Evolutionary conservation across 2,797 vertebrate species (phyloP).

Genomic region (Chelonia mydas): DNA sequence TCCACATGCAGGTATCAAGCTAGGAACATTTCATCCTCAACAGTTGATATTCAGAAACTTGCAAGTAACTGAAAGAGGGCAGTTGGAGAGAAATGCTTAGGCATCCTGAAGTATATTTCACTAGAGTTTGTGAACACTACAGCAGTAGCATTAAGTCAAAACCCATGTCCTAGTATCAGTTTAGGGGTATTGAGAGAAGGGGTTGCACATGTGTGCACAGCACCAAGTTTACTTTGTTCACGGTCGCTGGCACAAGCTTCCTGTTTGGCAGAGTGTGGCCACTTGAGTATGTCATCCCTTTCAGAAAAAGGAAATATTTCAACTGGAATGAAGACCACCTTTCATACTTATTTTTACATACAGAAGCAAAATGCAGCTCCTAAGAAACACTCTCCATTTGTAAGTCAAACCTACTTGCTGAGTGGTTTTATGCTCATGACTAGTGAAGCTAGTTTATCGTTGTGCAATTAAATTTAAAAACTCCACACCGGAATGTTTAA

Average conservation of each 20-base stretch:
- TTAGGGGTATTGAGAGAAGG: background rate
- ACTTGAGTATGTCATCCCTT: background rate
- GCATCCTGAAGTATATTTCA: background rate
- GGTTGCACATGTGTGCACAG: background rate
- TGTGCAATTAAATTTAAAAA: background rate
- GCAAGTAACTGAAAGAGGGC: background rate
- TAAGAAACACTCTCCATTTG: background rate
- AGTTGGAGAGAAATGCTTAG: background rate
- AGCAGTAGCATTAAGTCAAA: background rate
- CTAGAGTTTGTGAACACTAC: background rate
- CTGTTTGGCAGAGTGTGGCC: background rate
- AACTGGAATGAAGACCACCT: background rate
- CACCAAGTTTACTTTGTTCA: background rate
- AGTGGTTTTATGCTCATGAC: background rate
- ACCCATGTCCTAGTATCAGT: background rate
- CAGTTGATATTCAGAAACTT: background rate
- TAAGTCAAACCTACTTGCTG: background rate
- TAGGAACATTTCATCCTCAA: background rate
- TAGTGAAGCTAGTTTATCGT: background rate
- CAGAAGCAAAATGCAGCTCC: background rate
- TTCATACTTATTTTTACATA: too few relatives aligned
- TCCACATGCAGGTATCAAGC: background rate
- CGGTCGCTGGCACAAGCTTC: background rate
- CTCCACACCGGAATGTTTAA: background rate
- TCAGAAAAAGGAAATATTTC: background rate